Evolutionary conservation across 2,113 vertebrate species (phyloP).

Genomic region (Rhabdomys dilectus): DNA sequence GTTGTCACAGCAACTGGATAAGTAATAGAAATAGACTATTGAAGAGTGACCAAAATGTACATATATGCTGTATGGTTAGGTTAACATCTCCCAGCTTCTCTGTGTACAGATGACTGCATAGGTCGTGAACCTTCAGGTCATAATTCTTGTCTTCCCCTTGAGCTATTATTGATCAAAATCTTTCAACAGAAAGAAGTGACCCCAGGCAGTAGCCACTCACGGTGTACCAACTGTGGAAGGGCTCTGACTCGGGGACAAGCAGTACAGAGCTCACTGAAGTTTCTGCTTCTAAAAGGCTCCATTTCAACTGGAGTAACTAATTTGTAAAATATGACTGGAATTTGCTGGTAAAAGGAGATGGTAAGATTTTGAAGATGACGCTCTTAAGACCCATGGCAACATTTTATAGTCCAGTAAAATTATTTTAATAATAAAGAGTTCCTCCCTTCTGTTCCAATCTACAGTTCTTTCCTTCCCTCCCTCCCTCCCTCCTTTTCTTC

Average conservation of each 20-base stretch:
- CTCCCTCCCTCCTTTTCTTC: accelerated
- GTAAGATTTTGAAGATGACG: neutral
- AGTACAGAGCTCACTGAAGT: neutral
- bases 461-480: neutral
- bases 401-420: neutral
- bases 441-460: neutral
- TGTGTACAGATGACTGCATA: neutral
- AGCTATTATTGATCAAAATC: neutral
- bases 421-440: neutral
- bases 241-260: neutral
- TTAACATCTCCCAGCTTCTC: neutral
- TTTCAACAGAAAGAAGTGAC: neutral
- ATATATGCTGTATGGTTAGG: neutral
- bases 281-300: neutral
- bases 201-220: neutral
- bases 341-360: neutral
- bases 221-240: neutral
- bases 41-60: neutral
- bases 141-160: neutral
- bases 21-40: too few species aligned
- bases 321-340: neutral
- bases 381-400: neutral
- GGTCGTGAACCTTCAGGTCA: neutral
- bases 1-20: neutral
- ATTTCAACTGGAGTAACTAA: conserved; percentile 19